Conservation (phyloP, 2,888 invertebrate genomes). For the Entomobrya multifasciata region DNA sequence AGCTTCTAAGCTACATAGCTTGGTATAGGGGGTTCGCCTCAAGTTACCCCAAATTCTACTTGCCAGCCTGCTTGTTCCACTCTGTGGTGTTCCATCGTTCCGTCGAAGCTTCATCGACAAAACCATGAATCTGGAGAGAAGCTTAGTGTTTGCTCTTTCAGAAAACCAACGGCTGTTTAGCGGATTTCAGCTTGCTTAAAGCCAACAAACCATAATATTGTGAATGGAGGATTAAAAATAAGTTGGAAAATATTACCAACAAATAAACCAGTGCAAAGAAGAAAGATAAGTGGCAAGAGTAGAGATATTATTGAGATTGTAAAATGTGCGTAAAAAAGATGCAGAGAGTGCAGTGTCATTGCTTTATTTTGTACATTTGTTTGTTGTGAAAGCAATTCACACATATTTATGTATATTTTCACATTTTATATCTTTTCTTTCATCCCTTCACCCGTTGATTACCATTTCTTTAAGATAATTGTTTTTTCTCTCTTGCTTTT, state of each 20-base stretch:
- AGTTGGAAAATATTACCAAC: not conserved
- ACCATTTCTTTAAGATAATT: not conserved
- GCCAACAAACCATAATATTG: not conserved
- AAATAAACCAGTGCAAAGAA: not conserved
- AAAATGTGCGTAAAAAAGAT: no score
- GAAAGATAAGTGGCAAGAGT: no score
- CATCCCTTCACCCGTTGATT: not conserved
- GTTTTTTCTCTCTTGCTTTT: not conserved
- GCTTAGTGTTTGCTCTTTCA: not conserved
- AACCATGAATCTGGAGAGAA: not conserved
- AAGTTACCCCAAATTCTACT: constrained; percentile 12
- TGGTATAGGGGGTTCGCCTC: constrained; percentile 24
- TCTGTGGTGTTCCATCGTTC: no score
- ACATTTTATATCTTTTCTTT: not conserved
- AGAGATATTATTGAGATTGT: no score
- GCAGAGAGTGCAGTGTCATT: not conserved
- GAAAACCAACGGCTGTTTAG: not conserved
- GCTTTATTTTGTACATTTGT: no score
- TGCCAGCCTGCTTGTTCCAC: no score
- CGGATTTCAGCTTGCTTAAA: no score
- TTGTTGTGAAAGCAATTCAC: no score
- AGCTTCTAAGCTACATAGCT: not conserved
- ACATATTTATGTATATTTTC: no score
- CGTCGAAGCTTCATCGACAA: no score
- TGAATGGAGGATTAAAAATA: not conserved